Conservation (phyloP, 2,888 invertebrate genomes). For the Teleiodes luculella region DNA sequence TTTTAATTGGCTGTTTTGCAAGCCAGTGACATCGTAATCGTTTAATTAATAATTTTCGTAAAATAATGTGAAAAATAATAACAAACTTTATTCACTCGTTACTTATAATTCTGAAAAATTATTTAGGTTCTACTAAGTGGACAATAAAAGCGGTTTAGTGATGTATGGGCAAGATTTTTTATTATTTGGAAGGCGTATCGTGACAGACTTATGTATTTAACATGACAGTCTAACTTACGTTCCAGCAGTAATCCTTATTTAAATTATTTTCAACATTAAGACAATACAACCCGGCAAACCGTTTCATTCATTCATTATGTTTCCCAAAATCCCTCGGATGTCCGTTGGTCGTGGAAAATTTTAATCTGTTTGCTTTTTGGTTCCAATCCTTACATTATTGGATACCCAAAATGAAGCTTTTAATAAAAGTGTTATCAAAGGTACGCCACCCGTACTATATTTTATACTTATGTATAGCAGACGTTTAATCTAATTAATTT, state of each 20-base stretch:
- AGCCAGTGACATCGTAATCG: background rate
- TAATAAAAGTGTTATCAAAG: background rate
- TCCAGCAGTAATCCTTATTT: background rate
- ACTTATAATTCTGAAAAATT: too few species aligned
- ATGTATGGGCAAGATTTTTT: too few species aligned
- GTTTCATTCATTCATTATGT: background rate
- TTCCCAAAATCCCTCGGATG: background rate
- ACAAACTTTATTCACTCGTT: too few species aligned
- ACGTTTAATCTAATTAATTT: too few species aligned
- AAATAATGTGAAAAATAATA: too few species aligned
- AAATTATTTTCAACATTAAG: background rate
- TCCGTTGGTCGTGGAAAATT: background rate
- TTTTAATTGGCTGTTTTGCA: background rate
- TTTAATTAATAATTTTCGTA: too few species aligned
- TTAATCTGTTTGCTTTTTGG: slow-evolving; percentile 10
- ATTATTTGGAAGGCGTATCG: too few species aligned
- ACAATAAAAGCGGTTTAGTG: too few species aligned
- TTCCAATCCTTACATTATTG: background rate
- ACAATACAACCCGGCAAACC: background rate
- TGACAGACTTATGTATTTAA: too few species aligned
- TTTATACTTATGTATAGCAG: too few species aligned
- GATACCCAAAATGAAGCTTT: background rate
- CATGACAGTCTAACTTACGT: too few species aligned
- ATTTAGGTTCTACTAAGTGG: too few species aligned
- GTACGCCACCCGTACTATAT: background rate